A percentile compares a stretch with the other conserved stretches of the same genome.
phyloP scores from a whole-genome alignment of 2,888 invertebrate genomes.

The Pollenia amentaria region DNA sequence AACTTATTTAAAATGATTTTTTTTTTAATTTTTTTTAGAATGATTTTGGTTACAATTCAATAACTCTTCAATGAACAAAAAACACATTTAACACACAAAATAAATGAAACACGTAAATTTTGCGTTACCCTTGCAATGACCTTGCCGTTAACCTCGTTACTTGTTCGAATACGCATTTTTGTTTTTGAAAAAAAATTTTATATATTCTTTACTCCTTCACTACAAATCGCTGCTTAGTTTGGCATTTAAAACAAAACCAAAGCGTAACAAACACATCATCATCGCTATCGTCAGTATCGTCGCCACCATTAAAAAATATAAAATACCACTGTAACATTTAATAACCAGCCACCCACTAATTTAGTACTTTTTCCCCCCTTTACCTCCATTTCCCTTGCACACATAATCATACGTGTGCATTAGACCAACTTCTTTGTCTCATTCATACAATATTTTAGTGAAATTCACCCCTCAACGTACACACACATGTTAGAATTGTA shows the following conservation, averaged over 20 bases:
- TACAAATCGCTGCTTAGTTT: conserved; percentile 52
- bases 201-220: conserved; percentile 31
- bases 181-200: conserved; percentile 2
- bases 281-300: conserved; percentile 14
- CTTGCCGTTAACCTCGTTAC: conserved; percentile 75
- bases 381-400: background rate
- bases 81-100: background rate
- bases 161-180: conserved; percentile 50
- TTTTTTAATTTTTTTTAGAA: background rate
- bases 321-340: conserved; percentile 69
- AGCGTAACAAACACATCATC: conserved; percentile 40
- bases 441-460: conserved; percentile 21
- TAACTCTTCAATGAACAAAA: conserved; percentile 27
- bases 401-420: conserved; percentile 4
- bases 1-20: background rate
- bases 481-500: background rate
- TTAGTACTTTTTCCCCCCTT: conserved; percentile 22
- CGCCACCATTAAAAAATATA: conserved; percentile 54
- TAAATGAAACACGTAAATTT: conserved; percentile 58
- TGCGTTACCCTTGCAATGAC: conserved; percentile 81
- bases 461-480: background rate
- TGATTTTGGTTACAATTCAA: conserved; percentile 24
- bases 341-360: conserved; percentile 57
- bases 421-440: background rate
- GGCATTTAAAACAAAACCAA: conserved; percentile 58